Evolutionary conservation across 2,113 vertebrate species (phyloP), one percentile per base, ranked within the genome.

Genomic region (Leptodactylus fuscus): DNA sequence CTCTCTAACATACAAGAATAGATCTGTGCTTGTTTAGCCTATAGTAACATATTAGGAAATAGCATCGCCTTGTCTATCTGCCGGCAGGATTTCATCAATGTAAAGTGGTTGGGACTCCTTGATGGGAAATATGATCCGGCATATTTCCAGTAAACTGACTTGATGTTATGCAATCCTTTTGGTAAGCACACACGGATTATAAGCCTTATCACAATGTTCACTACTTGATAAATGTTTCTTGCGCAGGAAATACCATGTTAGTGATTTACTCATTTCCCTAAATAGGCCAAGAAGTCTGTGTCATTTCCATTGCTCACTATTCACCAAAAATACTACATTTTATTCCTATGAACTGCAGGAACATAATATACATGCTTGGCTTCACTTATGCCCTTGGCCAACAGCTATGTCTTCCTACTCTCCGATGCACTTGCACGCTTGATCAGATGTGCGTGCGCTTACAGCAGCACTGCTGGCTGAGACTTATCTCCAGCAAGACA

Each of bases 131-230:
- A 24, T 48, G 49, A 36, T 44, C 77, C 10, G 46, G 69, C 53
- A 20, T n/a, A 70, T 83, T 83, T 55, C 82, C 82, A 69, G 69
- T 83, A n/a, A 76, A 48, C 58, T 62, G 69, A 62, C 70, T 75
- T 51, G 48, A 5, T 22, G 34, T 74, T 83, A 46, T 62, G 82
- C 70, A 74, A 76, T 75, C 11, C 13, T 22, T 55, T 62, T 58
- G 22, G 53, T 73, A 29, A 29, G 27, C 32, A 27, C 20, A 27
- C 38, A 74, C 10, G 13, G 32, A 71, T 83, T 75, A 16, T 29
- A 55, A 11, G 22, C 5, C 4, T 75, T 80, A 16, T 27, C 10
- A 75, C 12, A 16, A 27, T 49, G 49, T 32, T 49, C 27, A 49
- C 29, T 44, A 15, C n/a, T 24, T 60, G 34, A 80, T 69, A 69